phyloP scores from a whole-genome alignment of 2,113 vertebrate genomes.

The Sinocyclocheilus maitianheensis region DNA sequence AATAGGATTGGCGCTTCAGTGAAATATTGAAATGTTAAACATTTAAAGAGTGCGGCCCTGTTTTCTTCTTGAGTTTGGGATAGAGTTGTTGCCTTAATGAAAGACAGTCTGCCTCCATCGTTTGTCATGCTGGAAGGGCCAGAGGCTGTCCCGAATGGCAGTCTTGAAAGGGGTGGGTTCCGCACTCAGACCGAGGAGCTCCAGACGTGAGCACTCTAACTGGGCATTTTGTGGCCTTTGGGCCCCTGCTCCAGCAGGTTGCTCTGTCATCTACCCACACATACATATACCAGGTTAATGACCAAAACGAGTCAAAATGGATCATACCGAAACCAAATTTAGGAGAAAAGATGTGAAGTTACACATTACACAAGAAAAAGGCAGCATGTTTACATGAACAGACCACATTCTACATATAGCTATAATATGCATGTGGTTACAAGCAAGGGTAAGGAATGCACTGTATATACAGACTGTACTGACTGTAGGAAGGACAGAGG shows the following conservation, averaged over 20 bases:
- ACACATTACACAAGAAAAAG: background rate
- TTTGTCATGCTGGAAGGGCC: conserved; percentile 94
- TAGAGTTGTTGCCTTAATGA: conserved; percentile 68
- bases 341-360: background rate
- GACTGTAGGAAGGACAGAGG: background rate
- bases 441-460: background rate
- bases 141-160: conserved; percentile 87
- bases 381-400: background rate
- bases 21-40: conserved; percentile 64
- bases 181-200: conserved; percentile 84
- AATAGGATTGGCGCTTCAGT: conserved; percentile 57
- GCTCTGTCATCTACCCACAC: conserved; percentile 83
- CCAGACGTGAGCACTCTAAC: conserved; percentile 88
- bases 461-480: background rate
- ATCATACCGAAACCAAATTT: background rate
- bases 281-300: background rate
- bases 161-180: conserved; percentile 83
- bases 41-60: background rate
- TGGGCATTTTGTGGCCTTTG: conserved; percentile 86
- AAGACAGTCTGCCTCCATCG: conserved; percentile 95
- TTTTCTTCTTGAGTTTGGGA: background rate
- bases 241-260: conserved; percentile 77
- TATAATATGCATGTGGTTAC: background rate
- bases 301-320: background rate
- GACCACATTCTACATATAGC: background rate